Percentiles rank a stretch among this genome's conserved stretches.
phyloP scores from a whole-genome alignment of 1,140 invertebrate genomes.

The Dinoponera quadriceps region DNA sequence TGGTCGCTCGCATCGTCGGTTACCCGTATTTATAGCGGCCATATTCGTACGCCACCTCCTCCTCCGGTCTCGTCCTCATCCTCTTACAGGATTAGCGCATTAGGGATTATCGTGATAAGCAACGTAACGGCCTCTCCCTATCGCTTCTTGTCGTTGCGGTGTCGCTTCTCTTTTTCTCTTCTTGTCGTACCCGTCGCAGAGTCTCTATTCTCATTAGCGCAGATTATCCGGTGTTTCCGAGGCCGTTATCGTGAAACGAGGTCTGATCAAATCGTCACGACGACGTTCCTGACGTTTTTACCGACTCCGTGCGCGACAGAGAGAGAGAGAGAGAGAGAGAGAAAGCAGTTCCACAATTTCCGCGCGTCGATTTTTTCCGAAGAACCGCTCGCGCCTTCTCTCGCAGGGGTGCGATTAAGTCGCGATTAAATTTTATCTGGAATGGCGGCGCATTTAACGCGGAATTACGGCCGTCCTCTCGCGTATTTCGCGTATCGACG shows the following conservation, averaged over 20 bases:
- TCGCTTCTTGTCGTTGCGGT: not conserved
- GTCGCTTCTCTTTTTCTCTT: not conserved
- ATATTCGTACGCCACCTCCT: not conserved
- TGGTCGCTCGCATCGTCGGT: constrained; percentile 5
- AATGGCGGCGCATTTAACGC: no score
- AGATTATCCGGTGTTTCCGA: not conserved
- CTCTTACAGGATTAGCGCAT: constrained; percentile 46
- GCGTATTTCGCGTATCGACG: no score
- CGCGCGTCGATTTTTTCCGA: not conserved
- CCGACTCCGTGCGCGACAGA: no score
- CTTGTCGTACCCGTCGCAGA: not conserved
- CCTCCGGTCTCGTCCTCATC: constrained; percentile 15
- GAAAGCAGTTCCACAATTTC: not conserved
- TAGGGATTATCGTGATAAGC: constrained; percentile 51
- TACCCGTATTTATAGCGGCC: constrained; percentile 13
- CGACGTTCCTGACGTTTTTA: not conserved
- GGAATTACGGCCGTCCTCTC: no score
- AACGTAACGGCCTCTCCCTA: not conserved
- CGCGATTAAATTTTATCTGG: not conserved
- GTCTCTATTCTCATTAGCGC: not conserved
- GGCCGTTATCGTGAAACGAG: not conserved
- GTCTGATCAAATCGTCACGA: not conserved
- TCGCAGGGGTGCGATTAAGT: not conserved
- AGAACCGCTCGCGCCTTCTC: no score
- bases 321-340: no score